A percentile compares a stretch with the other conserved stretches of the same genome.
Evolutionary conservation across 2,888 invertebrate genomes (phyloP).

Genomic region (Lepidocyrtinus sp.): DNA sequence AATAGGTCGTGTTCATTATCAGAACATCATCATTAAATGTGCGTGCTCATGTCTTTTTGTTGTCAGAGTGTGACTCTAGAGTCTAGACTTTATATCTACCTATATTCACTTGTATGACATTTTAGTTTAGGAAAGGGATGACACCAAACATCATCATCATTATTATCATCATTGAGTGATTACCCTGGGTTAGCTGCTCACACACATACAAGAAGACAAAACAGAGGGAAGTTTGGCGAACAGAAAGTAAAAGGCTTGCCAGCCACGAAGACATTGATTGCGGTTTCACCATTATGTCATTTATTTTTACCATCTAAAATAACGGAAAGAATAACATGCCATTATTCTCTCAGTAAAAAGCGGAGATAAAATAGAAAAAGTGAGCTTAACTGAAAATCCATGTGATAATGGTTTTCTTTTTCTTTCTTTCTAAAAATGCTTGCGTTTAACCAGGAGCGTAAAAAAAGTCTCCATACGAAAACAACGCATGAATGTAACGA

Average conservation of each 20-base stretch:
- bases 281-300: conserved; percentile 31
- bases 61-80: neutral
- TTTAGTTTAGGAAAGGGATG: neutral
- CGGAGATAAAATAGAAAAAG: conserved; percentile 24
- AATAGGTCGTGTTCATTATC: conserved; percentile 53
- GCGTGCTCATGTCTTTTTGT: conserved; percentile 31
- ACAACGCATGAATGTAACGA: neutral
- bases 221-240: too few species aligned
- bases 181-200: too few species aligned
- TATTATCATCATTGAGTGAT: neutral
- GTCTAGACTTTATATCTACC: too few species aligned
- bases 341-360: conserved; percentile 29
- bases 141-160: conserved; percentile 16
- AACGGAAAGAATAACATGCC: conserved; percentile 36
- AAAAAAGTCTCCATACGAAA: neutral
- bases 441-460: neutral
- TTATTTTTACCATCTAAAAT: conserved; percentile 26
- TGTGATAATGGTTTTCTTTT: conserved; percentile 12
- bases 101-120: neutral
- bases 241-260: conserved; percentile 16
- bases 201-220: neutral
- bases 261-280: conserved; percentile 31
- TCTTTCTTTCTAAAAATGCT: neutral
- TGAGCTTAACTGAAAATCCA: conserved; percentile 45
- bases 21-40: conserved; percentile 32